Evolutionary conservation across 2,888 invertebrate genomes (phyloP).

Genomic region (Eilema griseolum): DNA sequence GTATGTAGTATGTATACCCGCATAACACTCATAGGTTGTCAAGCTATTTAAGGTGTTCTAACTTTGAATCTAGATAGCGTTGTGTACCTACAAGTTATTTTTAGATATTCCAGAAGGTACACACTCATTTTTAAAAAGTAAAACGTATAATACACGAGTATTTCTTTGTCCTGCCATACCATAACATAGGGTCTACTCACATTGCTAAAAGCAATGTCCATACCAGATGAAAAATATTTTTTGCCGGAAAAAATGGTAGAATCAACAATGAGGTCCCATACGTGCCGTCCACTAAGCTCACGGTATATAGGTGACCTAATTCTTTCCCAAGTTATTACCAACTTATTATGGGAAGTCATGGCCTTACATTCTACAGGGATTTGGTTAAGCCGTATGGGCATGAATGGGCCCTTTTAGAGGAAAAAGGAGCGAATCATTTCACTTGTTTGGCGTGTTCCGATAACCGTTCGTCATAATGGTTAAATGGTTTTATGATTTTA

Average conservation of each 20-base stretch:
- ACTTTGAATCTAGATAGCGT: no score
- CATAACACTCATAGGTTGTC: no score
- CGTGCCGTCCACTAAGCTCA: conserved; percentile 50
- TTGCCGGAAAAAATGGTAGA: conserved; percentile 42
- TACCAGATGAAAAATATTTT: conserved; percentile 24
- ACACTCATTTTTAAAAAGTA: not conserved
- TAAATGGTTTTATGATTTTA: conserved; percentile 27
- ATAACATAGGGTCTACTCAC: conserved; percentile 25
- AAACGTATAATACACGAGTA: not conserved
- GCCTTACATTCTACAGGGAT: conserved; percentile 61
- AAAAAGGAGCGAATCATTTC: conserved; percentile 44
- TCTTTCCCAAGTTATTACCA: conserved; percentile 65
- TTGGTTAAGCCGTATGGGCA: conserved; percentile 51
- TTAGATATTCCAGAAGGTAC: not conserved
- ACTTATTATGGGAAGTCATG: conserved; percentile 64
- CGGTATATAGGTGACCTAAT: conserved; percentile 69
- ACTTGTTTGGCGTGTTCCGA: conserved; percentile 31
- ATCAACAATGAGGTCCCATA: conserved; percentile 49
- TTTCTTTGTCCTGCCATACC: not conserved
- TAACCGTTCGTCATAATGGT: conserved; percentile 20
- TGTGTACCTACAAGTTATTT: not conserved
- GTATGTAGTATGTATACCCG: no score
- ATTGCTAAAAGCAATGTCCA: conserved; percentile 26
- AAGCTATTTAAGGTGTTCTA: no score
- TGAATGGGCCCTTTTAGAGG: conserved; percentile 47